Percentiles rank a stretch among this genome's conserved stretches.
phyloP scores from a whole-genome alignment of 2,797 vertebrate genomes.

The Prunella strophiata region DNA sequence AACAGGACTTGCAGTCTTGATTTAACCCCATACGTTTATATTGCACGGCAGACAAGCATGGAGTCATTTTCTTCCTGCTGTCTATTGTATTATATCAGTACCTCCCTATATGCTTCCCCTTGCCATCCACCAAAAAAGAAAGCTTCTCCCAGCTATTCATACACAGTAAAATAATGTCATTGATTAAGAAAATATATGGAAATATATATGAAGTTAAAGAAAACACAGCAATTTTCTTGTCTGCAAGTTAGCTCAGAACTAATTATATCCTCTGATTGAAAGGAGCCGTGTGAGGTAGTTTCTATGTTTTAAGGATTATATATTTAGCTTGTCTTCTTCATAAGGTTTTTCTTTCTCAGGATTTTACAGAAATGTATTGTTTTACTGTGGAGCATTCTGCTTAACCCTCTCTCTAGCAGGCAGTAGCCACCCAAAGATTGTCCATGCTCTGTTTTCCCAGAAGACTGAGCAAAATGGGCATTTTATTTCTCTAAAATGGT shows the following conservation, averaged over 20 bases:
- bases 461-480: neutral
- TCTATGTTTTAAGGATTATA: neutral
- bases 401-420: neutral
- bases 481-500: neutral
- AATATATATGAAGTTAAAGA: neutral
- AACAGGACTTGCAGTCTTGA: neutral
- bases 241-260: neutral
- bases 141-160: neutral
- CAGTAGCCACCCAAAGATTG: neutral
- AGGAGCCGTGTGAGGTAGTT: neutral
- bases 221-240: neutral
- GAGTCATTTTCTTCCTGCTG: neutral
- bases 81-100: neutral
- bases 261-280: neutral
- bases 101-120: neutral
- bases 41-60: rapidly evolving
- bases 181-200: neutral
- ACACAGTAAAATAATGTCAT: neutral
- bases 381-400: neutral
- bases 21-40: neutral
- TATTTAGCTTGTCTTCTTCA: neutral
- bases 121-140: neutral
- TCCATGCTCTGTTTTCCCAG: neutral
- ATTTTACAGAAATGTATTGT: neutral
- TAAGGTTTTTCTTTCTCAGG: neutral